A percentile compares a stretch with the other conserved stretches of the same genome.
Evolutionary conservation across 2,888 invertebrate genomes (phyloP).

Genomic region (Phalangium opilio): DNA sequence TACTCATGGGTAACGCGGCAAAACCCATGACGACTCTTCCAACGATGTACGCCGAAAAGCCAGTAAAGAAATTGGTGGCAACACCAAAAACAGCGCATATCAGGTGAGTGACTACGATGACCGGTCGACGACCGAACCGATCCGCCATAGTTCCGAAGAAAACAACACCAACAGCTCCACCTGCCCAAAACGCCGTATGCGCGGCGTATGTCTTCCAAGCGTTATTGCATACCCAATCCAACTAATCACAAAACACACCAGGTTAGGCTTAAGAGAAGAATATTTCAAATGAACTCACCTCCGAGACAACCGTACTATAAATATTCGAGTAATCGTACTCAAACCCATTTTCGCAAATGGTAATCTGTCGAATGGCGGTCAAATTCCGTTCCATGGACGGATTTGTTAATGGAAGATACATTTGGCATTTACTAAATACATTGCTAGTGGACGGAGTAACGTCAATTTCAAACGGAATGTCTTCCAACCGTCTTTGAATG

Average conservation of each 20-base stretch:
- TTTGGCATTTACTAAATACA: neutral
- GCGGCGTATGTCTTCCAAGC: constrained; percentile 58
- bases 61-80: constrained; percentile 2
- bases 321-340: constrained; percentile 55
- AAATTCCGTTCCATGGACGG: too few species aligned
- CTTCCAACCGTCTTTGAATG: neutral
- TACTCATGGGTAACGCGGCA: constrained; percentile 7
- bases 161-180: constrained; percentile 69
- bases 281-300: constrained; percentile 38
- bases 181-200: constrained; percentile 72
- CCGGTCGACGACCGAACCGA: constrained; percentile 13
- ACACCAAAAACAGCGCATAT: constrained; percentile 2
- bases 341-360: constrained; percentile 54
- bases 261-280: too few species aligned
- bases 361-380: neutral
- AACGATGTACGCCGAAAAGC: neutral
- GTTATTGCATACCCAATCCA: constrained; percentile 74
- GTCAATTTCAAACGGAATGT: neutral
- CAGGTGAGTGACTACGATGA: constrained; percentile 3
- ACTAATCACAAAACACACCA: constrained; percentile 32
- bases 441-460: neutral
- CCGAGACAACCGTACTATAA: constrained; percentile 64
- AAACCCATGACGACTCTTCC: constrained; percentile 7
- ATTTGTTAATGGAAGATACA: neutral
- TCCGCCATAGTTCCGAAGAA: constrained; percentile 78